These are phyloP conservation scores for Leptura quadrifasciata DNA, from an alignment of 2,888 invertebrate genomes.

Conservation along the genomic window DNA sequence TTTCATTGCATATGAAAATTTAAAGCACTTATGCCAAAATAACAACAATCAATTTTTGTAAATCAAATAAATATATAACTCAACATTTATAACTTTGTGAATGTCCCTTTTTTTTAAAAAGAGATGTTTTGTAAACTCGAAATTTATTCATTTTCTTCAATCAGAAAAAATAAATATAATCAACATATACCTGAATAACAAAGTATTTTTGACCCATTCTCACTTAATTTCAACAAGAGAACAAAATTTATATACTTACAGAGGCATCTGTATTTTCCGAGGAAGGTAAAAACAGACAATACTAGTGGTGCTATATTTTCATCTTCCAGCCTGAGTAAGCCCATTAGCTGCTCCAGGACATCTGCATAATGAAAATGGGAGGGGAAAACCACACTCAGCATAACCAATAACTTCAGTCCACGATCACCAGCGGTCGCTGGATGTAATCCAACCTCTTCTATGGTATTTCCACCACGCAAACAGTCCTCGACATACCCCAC, in stretches of 20 bases:
- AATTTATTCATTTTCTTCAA: too few species aligned
- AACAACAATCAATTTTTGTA: too few species aligned
- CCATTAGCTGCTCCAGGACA: conserved; percentile 85
- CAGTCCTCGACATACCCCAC: conserved; percentile 80
- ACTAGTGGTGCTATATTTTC: conserved; percentile 88
- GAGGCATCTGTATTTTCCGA: conserved; percentile 90
- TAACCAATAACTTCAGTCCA: conserved; percentile 90
- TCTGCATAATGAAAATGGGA: conserved; percentile 93
- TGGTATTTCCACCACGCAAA: conserved; percentile 81
- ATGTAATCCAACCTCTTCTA: conserved; percentile 87
- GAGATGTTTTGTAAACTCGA: too few species aligned
- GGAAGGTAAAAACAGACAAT: conserved; percentile 88
- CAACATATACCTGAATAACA: too few species aligned
- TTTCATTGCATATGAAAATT: too few species aligned
- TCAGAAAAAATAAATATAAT: too few species aligned
- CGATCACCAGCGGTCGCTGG: conserved; percentile 90
- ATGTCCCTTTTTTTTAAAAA: too few species aligned
- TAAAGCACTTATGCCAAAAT: too few species aligned
- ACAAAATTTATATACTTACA: conserved; percentile 75
- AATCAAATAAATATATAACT: too few species aligned
- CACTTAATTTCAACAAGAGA: too few species aligned
- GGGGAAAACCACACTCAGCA: conserved; percentile 94
- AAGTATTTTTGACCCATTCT: too few species aligned
- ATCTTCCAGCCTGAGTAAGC: conserved; percentile 88
- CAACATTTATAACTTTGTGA: too few species aligned